Base-by-base conservation (phyloP, 2,113 vertebrate species). In the Sigmodon hispidus region DNA sequence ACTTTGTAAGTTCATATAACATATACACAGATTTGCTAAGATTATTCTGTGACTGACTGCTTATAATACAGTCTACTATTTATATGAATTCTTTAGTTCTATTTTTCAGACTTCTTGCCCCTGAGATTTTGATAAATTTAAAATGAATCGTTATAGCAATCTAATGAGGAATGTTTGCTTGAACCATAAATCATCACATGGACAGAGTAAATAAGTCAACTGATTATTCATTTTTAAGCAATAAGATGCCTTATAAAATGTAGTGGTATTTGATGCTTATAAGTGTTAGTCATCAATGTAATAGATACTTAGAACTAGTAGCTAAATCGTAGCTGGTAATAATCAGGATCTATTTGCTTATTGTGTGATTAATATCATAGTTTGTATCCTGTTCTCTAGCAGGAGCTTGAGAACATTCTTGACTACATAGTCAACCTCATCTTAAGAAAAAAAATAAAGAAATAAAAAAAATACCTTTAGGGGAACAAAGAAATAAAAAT, bases 251-350 rank as follows among this genome's bases (percentile, higher is more conserved):
- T 5, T 79, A 59, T 1, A 80, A 5, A 94, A 91, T 69, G 43
- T 52, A 87, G 52, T 88, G 65, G 59, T 50, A 61, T 90, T 93
- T 94, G 9, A 72, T 86, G 67, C n/a, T 94, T 84, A 19, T 16
- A 55, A 89, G 34, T 90, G 90, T 92, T 81, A 93, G 73, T 92
- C 87, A 84, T 59, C 19, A 91, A 63, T 48, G 61, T 92, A 92
- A 80, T 34, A 72, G 90, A 80, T 34, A 72, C 55, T 97, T 90
- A 70, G 57, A 94, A 16, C n/a, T 90, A 4, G 3, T 50, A 91
- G 67, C 55, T 93, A 94, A 95, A 80, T 90, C 43, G 80, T 89
- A 70, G 63, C 95, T 94, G 84, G 5, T 70, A 84, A 89, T 95
- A 81, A 65, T 89, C 57, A 89, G 36, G n/a, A 87, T 57, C 0